Evolutionary conservation across 2,113 vertebrate species (phyloP).

Genomic region (Gobius niger): DNA sequence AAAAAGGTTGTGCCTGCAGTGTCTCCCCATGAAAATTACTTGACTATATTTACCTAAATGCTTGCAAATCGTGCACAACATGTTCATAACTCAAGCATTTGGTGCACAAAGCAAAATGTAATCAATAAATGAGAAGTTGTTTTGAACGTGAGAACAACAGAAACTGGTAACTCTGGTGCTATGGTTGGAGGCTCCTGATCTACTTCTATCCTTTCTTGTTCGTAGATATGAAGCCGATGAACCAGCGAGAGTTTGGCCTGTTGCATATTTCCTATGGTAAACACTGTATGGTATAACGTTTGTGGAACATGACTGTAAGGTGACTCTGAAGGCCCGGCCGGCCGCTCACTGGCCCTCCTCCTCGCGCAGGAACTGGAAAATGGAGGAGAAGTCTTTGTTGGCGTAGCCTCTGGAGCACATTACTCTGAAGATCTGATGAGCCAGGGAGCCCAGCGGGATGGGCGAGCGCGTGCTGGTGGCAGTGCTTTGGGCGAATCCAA

Average conservation of each 20-base stretch:
- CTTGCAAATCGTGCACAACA: too few species aligned
- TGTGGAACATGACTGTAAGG: background rate
- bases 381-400: constrained; percentile 95
- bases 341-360: constrained; percentile 84
- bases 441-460: constrained; percentile 87
- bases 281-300: background rate
- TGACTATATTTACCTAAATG: too few species aligned
- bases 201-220: too few species aligned
- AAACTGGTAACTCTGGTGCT: too few species aligned
- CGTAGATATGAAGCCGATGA: background rate
- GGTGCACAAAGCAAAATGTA: too few species aligned
- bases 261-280: background rate
- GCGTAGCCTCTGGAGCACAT: constrained; percentile 96
- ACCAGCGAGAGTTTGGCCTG: background rate
- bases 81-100: too few species aligned
- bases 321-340: background rate
- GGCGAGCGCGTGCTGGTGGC: constrained; percentile 93
- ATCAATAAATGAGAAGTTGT: too few species aligned
- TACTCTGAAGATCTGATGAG: constrained; percentile 94
- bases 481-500: constrained; percentile 93
- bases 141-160: too few species aligned
- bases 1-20: too few species aligned
- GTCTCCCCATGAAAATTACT: too few species aligned
- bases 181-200: too few species aligned
- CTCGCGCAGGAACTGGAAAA: constrained; percentile 97